Percentiles rank a stretch among this genome's conserved stretches.
These are phyloP conservation scores for Boloria euphrosyne DNA, from an alignment of 2,888 invertebrate genomes.

Conservation along the genomic window DNA sequence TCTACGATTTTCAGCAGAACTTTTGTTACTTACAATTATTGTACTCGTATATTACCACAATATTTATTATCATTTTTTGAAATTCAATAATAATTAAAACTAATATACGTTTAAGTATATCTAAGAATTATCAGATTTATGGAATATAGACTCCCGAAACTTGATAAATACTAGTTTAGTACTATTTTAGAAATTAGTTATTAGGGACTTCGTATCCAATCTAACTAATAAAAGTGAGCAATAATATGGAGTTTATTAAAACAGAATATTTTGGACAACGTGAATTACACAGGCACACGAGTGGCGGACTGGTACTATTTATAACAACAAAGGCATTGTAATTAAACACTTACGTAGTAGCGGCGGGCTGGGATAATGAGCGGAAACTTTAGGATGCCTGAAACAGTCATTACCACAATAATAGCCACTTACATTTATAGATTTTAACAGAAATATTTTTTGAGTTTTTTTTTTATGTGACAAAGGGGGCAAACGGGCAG, in stretches of 20 bases:
- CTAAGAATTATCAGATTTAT: too few relatives aligned
- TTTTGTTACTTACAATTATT: too few relatives aligned
- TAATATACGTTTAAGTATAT: too few relatives aligned
- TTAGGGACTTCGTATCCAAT: not conserved
- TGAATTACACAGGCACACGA: not conserved
- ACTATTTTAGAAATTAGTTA: not conserved
- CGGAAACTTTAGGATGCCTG: slow-evolving; percentile 19
- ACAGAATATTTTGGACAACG: not conserved
- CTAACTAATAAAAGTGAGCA: not conserved
- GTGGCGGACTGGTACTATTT: slow-evolving; percentile 32
- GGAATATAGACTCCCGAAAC: too few relatives aligned
- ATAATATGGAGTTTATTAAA: not conserved
- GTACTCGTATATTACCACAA: too few relatives aligned
- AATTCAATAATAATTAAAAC: too few relatives aligned
- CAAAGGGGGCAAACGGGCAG: too few relatives aligned
- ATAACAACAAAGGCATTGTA: slow-evolving; percentile 71
- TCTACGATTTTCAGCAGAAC: too few relatives aligned
- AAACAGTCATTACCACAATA: slow-evolving; percentile 14
- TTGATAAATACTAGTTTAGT: too few relatives aligned
- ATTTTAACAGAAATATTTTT: not conserved
- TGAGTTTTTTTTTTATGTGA: too few relatives aligned
- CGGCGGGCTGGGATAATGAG: slow-evolving; percentile 38
- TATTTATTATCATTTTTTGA: too few relatives aligned
- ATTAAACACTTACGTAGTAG: slow-evolving; percentile 68
- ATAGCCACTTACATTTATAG: slow-evolving; percentile 17